Base-by-base conservation (phyloP, 1,140 invertebrate species). In the Cydia fagiglandana region DNA sequence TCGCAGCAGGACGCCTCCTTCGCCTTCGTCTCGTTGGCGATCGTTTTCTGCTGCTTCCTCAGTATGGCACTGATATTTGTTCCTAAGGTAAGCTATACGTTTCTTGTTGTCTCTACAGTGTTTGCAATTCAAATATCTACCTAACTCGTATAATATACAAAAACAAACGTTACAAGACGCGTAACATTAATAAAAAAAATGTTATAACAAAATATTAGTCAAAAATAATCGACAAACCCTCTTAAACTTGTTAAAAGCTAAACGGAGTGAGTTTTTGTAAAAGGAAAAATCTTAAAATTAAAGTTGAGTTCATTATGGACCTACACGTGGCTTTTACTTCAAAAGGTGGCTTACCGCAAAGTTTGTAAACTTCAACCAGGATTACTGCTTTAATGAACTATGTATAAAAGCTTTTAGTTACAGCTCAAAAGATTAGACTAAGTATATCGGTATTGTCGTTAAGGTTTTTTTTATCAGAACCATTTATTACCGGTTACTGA, bases 61-160 rank as follows among this genome's bases (percentile, higher is more conserved):
- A 98, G 98, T 80, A 99, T 99, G 97, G 97, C 98, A 41, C 95
- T 99, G 73, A 98, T 99, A 83, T 99, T 99, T 93, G 96, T 99
- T 81, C 98, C 98, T 83, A 99, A 99, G 95, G 97, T 98, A 89
- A 90, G 89, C 9, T 24, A 61, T 24, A 41, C 9, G 9, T 10
- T 61, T 47, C 12, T 47, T 13, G 45, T 4, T 47, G 2, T 2
- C 13, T 47, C 15, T 41, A 15, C 12, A 47, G 7, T 47, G 45
- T 13, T 47, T 47, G 12, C 0, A 47, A 47, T 47, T 47, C 13
- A 13, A 34, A 34, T 34, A 34, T 34, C 30, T 45, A 86, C 47
- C 5, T 38, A 38, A 73, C 3, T 34, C 38, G n/a, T 15, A 45
- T n/a, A 66, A 77, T 64, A 64, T 34, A 5, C 34, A 34, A 6